Evolutionary conservation across 2,113 vertebrate species (phyloP), one percentile per base, ranked within the genome.

Genomic region (Benitochromis conjunctus): DNA sequence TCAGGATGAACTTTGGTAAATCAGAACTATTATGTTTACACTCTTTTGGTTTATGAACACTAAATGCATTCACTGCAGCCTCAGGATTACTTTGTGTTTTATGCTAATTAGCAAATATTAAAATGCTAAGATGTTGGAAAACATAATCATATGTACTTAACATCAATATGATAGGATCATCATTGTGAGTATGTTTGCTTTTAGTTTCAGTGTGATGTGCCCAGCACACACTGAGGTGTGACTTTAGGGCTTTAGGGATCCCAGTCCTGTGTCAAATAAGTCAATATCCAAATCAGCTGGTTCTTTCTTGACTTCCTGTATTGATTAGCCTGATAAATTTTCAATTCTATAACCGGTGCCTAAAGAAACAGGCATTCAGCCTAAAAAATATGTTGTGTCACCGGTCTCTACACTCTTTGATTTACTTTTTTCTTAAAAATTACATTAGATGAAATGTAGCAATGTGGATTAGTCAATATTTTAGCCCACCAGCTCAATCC

Each of bases 401-500:
- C 0, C 2, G 2, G 0, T 48, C 21, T 26, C 66, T 4, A 3
- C 41, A 29, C 9, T 9, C 21, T 48, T 74, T 29, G 0, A 14
- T 48, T 74, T 3, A 1, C 21, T 29, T 74, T 64, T 18, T 74
- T 18, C 14, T 48, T 64, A 38, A 38, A 21, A 74, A 48, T 48
- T 3, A 74, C 14, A 74, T 4, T 9, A 18, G 16, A 48, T 74
- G 66, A 46, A 8, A 29, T 48, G 38, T 71, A 18, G 13, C 26
- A 41, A 6, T 26, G 1, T 71, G 14, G 1, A 4, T 46, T 26
- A 71, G 21, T 29, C 66, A 71, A 1, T 46, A 48, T 29, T 7
- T 74, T 16, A 74, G 24, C 69, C 21, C 24, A 14, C 6, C 1
- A 4, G 16, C 16, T 51, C 24, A 74, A 31, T 11, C 69, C 69